phyloP scores from a whole-genome alignment of 2,888 invertebrate species.

The Timandra comae region DNA sequence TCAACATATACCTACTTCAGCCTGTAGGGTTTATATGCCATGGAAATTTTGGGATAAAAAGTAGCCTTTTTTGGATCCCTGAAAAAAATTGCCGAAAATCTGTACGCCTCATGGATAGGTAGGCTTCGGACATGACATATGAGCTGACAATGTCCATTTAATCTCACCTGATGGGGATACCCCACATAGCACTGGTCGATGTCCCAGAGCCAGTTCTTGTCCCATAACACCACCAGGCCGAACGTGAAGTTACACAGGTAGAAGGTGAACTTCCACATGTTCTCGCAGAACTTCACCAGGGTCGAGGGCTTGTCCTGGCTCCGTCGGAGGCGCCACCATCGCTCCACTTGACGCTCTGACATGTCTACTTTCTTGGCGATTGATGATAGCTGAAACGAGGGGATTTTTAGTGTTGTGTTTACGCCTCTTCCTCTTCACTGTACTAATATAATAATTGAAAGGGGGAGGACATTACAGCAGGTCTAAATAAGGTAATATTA shows the following conservation, averaged over 20 bases:
- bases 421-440: too few species aligned
- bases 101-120: too few species aligned
- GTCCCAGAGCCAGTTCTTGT: conserved; percentile 97
- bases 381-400: conserved; percentile 73
- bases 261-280: conserved; percentile 93
- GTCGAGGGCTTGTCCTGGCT: conserved; percentile 93
- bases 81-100: too few species aligned
- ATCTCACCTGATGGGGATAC: conserved; percentile 87
- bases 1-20: too few species aligned
- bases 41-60: background rate
- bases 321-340: conserved; percentile 92
- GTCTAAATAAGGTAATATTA: too few species aligned
- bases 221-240: conserved; percentile 90
- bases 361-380: conserved; percentile 90
- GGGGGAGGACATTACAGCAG: too few species aligned
- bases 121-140: too few species aligned
- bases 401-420: too few species aligned
- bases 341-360: conserved; percentile 90
- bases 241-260: conserved; percentile 89
- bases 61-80: background rate
- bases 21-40: background rate
- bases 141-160: too few species aligned
- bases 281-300: conserved; percentile 94
- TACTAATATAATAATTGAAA: too few species aligned
- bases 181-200: conserved; percentile 91